Conservation (phyloP, 2,113 vertebrate species). For the Campylorhamphus procurvoides region DNA sequence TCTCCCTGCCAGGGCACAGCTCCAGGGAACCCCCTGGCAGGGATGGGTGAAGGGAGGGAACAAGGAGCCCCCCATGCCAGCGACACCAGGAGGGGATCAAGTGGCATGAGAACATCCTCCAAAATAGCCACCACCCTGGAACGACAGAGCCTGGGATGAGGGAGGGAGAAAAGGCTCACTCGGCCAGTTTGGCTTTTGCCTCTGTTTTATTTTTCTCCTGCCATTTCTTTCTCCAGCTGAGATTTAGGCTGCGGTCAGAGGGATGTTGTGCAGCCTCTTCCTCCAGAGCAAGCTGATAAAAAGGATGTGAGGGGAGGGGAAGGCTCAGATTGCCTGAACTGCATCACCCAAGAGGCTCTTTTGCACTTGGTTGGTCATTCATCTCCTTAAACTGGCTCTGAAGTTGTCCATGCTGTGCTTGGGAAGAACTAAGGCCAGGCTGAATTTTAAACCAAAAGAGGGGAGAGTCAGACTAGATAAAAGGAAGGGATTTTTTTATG, state of each 20-base stretch:
- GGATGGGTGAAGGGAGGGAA: neutral
- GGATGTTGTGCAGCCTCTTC: neutral
- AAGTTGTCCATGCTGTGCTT: neutral
- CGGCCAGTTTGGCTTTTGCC: neutral
- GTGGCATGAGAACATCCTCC: neutral
- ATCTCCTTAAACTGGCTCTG: neutral
- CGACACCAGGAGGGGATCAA: fast-evolving
- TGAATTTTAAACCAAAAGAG: no score
- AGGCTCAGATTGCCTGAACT: neutral
- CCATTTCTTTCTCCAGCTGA: neutral
- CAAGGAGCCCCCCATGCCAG: neutral
- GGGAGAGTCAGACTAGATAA: no score
- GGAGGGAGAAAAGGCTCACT: neutral
- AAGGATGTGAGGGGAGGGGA: fast-evolving
- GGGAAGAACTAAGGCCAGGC: neutral
- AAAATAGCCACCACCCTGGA: neutral
- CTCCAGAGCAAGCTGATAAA: neutral
- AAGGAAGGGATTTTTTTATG: no score
- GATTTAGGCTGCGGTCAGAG: fast-evolving
- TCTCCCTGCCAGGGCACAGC: fast-evolving
- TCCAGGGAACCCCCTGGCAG: neutral
- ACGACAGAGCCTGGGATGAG: neutral
- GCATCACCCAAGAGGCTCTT: neutral
- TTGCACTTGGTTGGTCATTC: neutral
- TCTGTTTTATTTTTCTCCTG: neutral